A percentile compares a stretch with the other conserved stretches of the same genome.
Conservation (phyloP, 1,140 invertebrate genomes). For the Mesaphorura yosii region DNA sequence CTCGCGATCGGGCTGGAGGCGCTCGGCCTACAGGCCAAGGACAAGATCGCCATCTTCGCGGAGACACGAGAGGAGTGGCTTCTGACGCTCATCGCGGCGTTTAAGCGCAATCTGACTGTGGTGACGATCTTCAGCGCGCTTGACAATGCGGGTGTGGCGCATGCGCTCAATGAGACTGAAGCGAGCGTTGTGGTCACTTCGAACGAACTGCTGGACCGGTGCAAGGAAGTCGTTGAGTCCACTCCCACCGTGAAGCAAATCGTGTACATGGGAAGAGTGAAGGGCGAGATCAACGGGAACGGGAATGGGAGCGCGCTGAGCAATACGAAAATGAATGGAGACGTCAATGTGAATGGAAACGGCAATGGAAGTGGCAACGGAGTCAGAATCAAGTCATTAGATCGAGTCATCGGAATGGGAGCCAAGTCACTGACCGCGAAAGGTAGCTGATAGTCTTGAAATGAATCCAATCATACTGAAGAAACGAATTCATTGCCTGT, state of each 20-base stretch:
- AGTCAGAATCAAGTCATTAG: too few relatives aligned
- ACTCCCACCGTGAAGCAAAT: slow-evolving; percentile 61
- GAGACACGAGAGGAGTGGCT: slow-evolving; percentile 97
- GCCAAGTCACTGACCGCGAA: neutral
- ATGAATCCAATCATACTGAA: too few relatives aligned
- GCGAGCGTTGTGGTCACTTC: slow-evolving; percentile 79
- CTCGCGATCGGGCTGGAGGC: slow-evolving; percentile 64
- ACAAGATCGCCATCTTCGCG: slow-evolving; percentile 87
- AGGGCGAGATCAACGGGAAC: too few relatives aligned
- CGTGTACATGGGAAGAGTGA: slow-evolving; percentile 62
- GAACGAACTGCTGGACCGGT: slow-evolving; percentile 78
- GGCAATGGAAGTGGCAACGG: too few relatives aligned
- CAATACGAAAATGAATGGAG: neutral
- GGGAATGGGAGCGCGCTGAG: neutral
- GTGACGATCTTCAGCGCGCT: slow-evolving; percentile 95
- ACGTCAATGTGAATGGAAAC: too few relatives aligned
- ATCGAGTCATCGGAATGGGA: too few relatives aligned
- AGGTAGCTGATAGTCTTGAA: neutral
- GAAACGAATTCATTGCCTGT: too few relatives aligned
- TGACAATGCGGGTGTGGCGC: slow-evolving; percentile 87
- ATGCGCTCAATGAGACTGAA: slow-evolving; percentile 93
- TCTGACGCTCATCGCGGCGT: slow-evolving; percentile 84
- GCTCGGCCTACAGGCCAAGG: slow-evolving; percentile 42
- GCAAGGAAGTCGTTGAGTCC: slow-evolving; percentile 58
- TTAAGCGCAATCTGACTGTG: slow-evolving; percentile 81